Evolutionary conservation across 2,888 invertebrate genomes (phyloP), one percentile per base, ranked within the genome.

Genomic region (Parascotia fuliginaria): DNA sequence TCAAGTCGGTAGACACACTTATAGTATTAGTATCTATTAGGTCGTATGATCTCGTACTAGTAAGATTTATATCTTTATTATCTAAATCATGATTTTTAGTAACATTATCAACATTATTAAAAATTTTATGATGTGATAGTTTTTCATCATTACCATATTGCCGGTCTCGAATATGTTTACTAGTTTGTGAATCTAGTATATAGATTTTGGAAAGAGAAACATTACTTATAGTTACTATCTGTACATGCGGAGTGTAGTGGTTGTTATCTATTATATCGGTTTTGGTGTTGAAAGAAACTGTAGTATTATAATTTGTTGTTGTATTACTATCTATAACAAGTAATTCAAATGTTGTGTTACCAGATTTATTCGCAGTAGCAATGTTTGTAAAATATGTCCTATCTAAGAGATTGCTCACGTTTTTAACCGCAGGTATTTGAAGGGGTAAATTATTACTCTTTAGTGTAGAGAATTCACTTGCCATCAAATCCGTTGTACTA

Each of bases 121-220:
- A n/a, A n/a, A n/a, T n/a, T n/a, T 38, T 11, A 2, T 38, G 15
- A 6, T 32, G 4, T 27, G n/a, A n/a, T 31, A 31, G 9, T 11
- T 29, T 29, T 11, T 29, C 9, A 1, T 9, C 14, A 7, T 14
- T 32, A 3, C 9, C 7, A n/a, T n/a, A 9, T 2, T 7, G 11
- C 24, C 38, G 24, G 11, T 14, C 24, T 42, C 36, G 31, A 33
- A 48, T 37, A 2, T 13, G 11, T 27, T 38, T 38, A 27, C 32
- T 32, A 15, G 14, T 46, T 22, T 27, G 12, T 0, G 41, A 36
- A 24, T 46, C 33, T 34, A 49, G 36, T 40, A 58, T 14, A 9
- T 43, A 38, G 33, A 28, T 49, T 0, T 42, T 28, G n/a, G 47
- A 13, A 15, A 40, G 24, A 0, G 33, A 28, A 4, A 31, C 37